phyloP scores from a whole-genome alignment of 2,888 invertebrate genomes.

The Noctua pronuba region DNA sequence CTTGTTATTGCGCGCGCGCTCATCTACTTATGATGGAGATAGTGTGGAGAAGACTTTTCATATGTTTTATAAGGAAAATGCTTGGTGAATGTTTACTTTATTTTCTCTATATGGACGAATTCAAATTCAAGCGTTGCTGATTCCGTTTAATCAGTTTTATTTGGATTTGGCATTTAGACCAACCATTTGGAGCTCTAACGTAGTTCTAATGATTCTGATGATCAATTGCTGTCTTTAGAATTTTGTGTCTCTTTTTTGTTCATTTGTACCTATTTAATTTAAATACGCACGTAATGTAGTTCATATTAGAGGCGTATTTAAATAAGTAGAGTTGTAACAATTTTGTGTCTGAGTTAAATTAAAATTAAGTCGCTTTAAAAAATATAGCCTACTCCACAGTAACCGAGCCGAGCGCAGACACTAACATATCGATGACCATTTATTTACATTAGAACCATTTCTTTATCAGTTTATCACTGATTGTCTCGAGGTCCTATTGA shows the following conservation, averaged over 20 bases:
- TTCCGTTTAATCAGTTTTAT: not conserved
- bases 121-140: not conserved
- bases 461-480: conserved; percentile 89
- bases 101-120: not conserved
- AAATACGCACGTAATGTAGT: too few species aligned
- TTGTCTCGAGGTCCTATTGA: conserved; percentile 85
- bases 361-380: not conserved
- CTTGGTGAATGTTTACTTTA: not conserved
- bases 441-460: conserved; percentile 90
- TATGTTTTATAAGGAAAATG: not conserved
- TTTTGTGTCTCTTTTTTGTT: not conserved
- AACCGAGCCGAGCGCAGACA: conserved; percentile 74
- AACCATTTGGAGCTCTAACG: not conserved
- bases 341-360: not conserved
- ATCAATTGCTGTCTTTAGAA: not conserved
- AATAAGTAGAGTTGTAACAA: not conserved
- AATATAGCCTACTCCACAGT: conserved; percentile 71
- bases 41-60: conserved; percentile 43
- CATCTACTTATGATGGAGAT: conserved; percentile 73
- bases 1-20: conserved; percentile 87
- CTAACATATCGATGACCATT: conserved; percentile 87
- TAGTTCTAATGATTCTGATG: not conserved
- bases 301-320: not conserved
- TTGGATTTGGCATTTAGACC: not conserved
- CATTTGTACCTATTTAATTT: too few species aligned